Base-by-base conservation (phyloP, 2,888 invertebrate species). In the Schizotus pectinicornis region DNA sequence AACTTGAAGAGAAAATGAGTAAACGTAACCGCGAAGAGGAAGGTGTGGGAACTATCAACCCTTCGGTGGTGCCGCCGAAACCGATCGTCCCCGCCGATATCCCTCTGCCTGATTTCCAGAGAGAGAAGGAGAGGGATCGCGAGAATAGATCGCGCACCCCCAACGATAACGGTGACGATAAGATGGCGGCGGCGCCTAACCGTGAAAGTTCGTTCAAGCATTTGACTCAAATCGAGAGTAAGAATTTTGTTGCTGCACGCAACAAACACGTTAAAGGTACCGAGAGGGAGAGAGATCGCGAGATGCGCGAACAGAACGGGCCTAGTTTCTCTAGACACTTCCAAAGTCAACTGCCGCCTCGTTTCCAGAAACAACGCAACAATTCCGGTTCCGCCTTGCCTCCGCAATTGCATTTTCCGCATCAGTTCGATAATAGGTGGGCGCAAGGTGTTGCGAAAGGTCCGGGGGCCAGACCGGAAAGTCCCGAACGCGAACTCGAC, bases 291-390 rank as follows among this genome's bases (percentile, higher is more conserved):
- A 11, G 9, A 1, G 67, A 72, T 48, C 67, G 76, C 45, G 77
- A 78, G 8, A 70, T 73, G 37, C 65, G 84, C 50, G 85, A 84
- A 67, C 79, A 82, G 48, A 86, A 85, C 66, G 81, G 79, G 34
- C 83, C 85, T 1, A 84, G 83, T 30, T 91, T 89, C 75, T 88
- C 89, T 6, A 86, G 89, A 70, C 87, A 88, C 64, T 93, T 91
- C 79, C 91, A 92, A 78, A 88, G 85, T 47, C 90, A 92, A 80
- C 84, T 95, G 72, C 94, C 95, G 50, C 95, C 95, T 9, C 84
- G 95, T 56, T 92, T 94, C 79, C 86, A 89, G 70, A 90, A 90
- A 70, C 91, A 91, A 69, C 85, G 86, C 63, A 86, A 83, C 80
- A 81, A 59, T 64, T 79, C n/a, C 39, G 70, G 61, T 47, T 58